Evolutionary conservation across 2,113 vertebrate genomes (phyloP), one percentile per base, ranked within the genome.

Genomic region (Pterocles orientalis): DNA sequence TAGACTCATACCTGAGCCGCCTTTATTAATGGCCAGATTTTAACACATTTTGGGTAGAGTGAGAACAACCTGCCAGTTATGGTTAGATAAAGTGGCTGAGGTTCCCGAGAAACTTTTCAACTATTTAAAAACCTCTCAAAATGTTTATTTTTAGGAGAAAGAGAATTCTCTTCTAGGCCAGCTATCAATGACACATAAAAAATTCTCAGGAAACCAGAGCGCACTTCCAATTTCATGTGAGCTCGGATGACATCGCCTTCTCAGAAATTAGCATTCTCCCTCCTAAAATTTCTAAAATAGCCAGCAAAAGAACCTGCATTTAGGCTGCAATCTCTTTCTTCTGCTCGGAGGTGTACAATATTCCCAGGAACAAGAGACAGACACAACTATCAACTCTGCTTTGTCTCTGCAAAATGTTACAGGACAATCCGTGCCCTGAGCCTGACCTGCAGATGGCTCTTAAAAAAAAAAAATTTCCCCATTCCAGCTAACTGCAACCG

Each of bases 331-430:
- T 70, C 70, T 77, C 92, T 96, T 97, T 96, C 94, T 97, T 87
- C 96, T 96, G 90, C 95, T 88, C 53, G 3, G 96, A 97, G 95
- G 94, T 96, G 91, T 94, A 87, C 84, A 91, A 84, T 93, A 97
- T 96, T 97, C 95, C 87, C 95, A 96, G 95, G 90, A 90, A 97
- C 95, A 95, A 98, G 96, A 95, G 97, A 94, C 86, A 95, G 95
- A 89, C 94, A 95, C 92, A 97, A 95, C 95, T 95, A 97, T 96
- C 96, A 96, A 97, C 95, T 97, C 95, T 92, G 97, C 97, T 98
- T 98, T 97, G 98, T 98, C 97, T 98, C 97, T 96, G 95, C 88
- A 95, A 96, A 98, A 98, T 82, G 92, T 98, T 97, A 96, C 91
- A 92, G 95, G 93, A 95, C 96, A 97, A 95, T 92, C 94, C 29